These are phyloP conservation scores for Oreotrochilus melanogaster DNA, from an alignment of 2,113 vertebrate species.

Conservation along the genomic window DNA sequence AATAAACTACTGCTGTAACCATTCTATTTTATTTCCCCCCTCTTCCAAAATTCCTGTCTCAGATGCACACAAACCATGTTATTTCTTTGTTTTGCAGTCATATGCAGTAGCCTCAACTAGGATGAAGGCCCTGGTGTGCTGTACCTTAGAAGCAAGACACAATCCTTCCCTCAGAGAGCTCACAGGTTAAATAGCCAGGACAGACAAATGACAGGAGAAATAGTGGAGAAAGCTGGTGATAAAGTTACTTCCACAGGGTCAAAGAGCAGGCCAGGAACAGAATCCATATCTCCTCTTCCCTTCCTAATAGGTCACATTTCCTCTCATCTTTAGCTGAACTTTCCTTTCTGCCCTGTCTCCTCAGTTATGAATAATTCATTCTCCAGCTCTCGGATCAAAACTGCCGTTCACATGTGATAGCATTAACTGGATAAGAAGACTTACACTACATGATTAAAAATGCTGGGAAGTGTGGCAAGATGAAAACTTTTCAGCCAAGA, in stretches of 20 bases:
- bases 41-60: neutral
- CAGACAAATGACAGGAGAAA: neutral
- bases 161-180: neutral
- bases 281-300: neutral
- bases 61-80: neutral
- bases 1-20: neutral
- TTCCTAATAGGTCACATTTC: neutral
- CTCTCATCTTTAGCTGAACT: neutral
- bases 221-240: neutral
- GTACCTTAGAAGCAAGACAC: neutral
- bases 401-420: neutral
- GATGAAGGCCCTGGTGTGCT: neutral
- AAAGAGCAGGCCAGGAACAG: neutral
- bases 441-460: neutral
- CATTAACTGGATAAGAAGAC: neutral
- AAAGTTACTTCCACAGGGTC: neutral
- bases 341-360: neutral
- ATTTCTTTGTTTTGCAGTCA: neutral
- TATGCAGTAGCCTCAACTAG: neutral
- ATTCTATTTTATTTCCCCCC: neutral
- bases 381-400: neutral
- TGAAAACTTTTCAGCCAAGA: neutral
- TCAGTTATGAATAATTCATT: neutral
- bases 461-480: neutral
- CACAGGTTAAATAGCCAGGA: neutral